Conservation (phyloP, 2,113 vertebrate species). For the Leucopternis melanops region DNA sequence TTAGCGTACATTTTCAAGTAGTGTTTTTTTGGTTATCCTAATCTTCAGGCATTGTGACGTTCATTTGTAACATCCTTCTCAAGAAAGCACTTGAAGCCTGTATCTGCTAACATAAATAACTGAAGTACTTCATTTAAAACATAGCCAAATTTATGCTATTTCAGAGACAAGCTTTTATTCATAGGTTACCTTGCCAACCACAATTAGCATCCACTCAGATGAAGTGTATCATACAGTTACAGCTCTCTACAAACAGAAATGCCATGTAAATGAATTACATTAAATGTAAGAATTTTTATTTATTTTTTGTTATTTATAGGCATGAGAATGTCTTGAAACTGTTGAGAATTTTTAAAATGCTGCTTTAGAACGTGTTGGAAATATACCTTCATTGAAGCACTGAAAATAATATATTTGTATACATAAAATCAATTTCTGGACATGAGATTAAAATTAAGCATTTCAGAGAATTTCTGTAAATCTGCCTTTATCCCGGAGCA, state of each 20-base stretch:
- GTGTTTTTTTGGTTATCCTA: neutral
- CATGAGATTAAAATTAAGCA: neutral
- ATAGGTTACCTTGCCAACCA: conserved; percentile 22
- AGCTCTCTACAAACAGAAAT: neutral
- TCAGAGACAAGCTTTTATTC: neutral
- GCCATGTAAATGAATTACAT: neutral
- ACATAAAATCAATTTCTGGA: neutral
- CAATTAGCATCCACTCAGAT: neutral
- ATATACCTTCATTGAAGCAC: neutral
- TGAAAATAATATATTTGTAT: neutral
- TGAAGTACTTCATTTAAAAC: neutral
- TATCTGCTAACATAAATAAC: neutral
- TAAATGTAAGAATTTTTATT: neutral
- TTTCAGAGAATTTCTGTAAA: neutral
- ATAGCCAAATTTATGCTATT: neutral
- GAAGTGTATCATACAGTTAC: neutral
- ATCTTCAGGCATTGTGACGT: neutral
- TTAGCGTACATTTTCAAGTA: neutral
- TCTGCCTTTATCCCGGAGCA: neutral
- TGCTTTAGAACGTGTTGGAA: neutral
- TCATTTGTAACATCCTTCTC: neutral
- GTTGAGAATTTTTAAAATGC: neutral
- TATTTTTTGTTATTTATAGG: neutral
- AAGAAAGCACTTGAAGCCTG: neutral
- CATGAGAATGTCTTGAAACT: neutral